Base-by-base conservation (phyloP, 2,797 vertebrate species). In the Xenopus petersii region DNA sequence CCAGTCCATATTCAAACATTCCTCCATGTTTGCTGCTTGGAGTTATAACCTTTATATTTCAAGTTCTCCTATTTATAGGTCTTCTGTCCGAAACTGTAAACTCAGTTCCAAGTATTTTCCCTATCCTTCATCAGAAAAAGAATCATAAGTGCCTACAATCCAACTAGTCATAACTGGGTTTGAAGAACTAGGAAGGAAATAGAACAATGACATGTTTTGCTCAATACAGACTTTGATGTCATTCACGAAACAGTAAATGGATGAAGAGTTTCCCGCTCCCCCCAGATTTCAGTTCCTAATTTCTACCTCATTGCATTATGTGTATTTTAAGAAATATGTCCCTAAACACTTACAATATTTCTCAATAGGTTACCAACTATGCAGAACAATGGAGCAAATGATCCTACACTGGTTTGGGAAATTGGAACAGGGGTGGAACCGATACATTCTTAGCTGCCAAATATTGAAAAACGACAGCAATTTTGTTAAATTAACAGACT, bases 171-270 rank as follows among this genome's bases (percentile, higher is more conserved):
- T 51, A 51, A 51, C 49, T 51, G 49, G 49, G 49, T 51, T 15
- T 51, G 49, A 80, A 80, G 80, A 75, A 75, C 80, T 75, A 75
- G 83, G 82, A 86, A 85, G 84, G 84, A 87, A 87, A 80, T 85
- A 80, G 70, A 80, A 87, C 83, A 82, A 83, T 86, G 83, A 80
- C 79, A 84, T 63, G 70, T 1, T 0, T 83, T 81, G 73, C 81
- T 85, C 77, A 84, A 81, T 62, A 47, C 81, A 79, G 1, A 12
- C 77, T 77, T 82, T 84, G 83, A 72, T 77, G 85, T 82, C 82
- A 84, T 82, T 72, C 60, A 64, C 62, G 36, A n/a, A 60, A 47
- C 70, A 68, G 65, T 69, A 59, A 77, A 30, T 68, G 59, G 59
- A 24, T 15, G 66, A 33, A 69, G 60, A 65, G 9, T 54, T 72